Conservation (phyloP, 2,888 invertebrate genomes). For the Plebejus melissa region DNA sequence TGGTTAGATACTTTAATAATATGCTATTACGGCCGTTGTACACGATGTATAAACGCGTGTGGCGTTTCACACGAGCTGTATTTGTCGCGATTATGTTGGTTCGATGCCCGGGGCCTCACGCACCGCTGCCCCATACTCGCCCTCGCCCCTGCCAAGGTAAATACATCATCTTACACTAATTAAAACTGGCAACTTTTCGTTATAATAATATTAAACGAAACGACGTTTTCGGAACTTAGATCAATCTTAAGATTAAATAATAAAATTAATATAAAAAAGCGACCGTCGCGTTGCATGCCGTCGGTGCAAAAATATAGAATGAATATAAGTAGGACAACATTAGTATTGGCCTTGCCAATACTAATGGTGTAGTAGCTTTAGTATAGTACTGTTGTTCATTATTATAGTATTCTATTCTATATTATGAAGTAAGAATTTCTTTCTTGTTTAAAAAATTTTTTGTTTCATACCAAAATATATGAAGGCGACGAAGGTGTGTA, state of each 20-base stretch:
- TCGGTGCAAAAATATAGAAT: not conserved
- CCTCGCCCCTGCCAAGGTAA: slow-evolving; percentile 29
- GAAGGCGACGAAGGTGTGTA: too few species aligned
- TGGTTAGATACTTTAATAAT: not conserved
- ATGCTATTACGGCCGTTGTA: not conserved
- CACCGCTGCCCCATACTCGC: slow-evolving; percentile 47
- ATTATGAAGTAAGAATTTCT: too few species aligned
- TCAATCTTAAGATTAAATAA: not conserved
- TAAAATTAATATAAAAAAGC: not conserved
- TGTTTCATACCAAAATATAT: too few species aligned
- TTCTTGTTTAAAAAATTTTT: too few species aligned
- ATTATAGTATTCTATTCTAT: too few species aligned
- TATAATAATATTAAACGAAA: not conserved
- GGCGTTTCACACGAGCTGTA: slow-evolving; percentile 61
- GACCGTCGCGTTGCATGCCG: not conserved
- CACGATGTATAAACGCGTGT: slow-evolving; percentile 46
- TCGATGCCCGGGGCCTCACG: slow-evolving; percentile 50
- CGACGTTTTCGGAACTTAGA: not conserved
- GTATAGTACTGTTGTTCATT: too few species aligned
- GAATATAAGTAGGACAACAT: not conserved
- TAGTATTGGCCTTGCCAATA: too few species aligned
- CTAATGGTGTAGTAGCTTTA: too few species aligned
- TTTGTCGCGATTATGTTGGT: slow-evolving; percentile 59
- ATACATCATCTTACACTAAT: slow-evolving; percentile 15
- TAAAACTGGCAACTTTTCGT: not conserved